These are phyloP conservation scores for Eupithecia dodoneata DNA, from an alignment of 2,888 invertebrate species.

Conservation along the genomic window DNA sequence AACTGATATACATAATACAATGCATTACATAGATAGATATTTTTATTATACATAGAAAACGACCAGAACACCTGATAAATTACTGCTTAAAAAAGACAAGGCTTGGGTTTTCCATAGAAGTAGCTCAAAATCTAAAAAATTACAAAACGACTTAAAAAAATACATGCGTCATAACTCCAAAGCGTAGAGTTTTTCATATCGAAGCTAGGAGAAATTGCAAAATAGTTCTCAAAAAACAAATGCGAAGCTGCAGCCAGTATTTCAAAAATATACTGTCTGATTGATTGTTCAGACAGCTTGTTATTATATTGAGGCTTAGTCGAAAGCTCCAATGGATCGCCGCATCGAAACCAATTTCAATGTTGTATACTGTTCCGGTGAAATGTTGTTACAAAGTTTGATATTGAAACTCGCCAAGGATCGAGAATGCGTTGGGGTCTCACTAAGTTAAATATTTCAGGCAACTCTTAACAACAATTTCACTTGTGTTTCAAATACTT, in stretches of 20 bases:
- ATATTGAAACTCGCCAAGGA: neutral
- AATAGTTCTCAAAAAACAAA: neutral
- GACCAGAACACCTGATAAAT: too few species aligned
- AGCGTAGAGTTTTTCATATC: too few species aligned
- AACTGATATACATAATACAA: too few species aligned
- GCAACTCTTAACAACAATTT: neutral
- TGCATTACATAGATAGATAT: too few species aligned
- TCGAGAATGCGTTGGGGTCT: neutral
- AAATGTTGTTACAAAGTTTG: neutral
- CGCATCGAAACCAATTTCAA: slow-evolving; percentile 12
- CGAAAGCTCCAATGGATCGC: neutral
- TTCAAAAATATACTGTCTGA: neutral
- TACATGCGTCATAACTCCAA: too few species aligned
- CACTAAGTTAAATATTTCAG: neutral
- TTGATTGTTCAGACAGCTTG: neutral
- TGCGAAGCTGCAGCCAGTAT: neutral
- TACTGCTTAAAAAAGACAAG: neutral
- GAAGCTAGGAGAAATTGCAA: neutral
- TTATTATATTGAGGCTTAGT: slow-evolving; percentile 26
- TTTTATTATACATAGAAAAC: too few species aligned
- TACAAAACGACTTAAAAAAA: too few species aligned
- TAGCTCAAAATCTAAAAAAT: too few species aligned
- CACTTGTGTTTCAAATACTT: neutral
- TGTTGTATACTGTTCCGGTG: neutral
- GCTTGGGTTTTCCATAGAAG: neutral